phyloP scores from a whole-genome alignment of 2,888 invertebrate genomes.

The Drosophila sordidula region DNA sequence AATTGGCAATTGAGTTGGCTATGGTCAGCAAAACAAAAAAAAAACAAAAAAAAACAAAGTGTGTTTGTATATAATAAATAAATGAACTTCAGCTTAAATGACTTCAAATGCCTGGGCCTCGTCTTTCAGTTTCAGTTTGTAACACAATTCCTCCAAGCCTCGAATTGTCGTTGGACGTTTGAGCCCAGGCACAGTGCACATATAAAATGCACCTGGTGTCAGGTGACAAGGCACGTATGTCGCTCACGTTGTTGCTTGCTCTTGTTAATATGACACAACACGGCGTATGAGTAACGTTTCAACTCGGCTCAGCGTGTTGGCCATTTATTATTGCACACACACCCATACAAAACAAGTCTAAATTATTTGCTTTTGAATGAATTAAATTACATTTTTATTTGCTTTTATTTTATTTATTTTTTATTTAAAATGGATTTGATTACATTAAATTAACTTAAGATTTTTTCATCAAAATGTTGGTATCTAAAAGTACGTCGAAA shows the following conservation, averaged over 20 bases:
- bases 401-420: no score
- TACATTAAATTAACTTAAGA: no score
- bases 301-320: conserved; percentile 2
- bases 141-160: neutral
- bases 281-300: conserved; percentile 32
- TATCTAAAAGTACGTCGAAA: no score
- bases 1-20: neutral
- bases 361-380: neutral
- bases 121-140: no score
- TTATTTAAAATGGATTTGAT: no score
- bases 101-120: neutral
- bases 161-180: neutral
- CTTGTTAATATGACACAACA: conserved; percentile 24
- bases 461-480: no score
- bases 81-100: neutral
- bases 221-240: conserved; percentile 18
- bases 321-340: conserved; percentile 20
- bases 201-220: conserved; percentile 25
- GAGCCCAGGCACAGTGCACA: neutral
- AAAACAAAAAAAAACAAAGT: neutral
- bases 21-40: neutral
- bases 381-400: no score
- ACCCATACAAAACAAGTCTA: neutral
- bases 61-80: neutral
- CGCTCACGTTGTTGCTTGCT: conserved; percentile 13